Percentiles rank a stretch among this genome's conserved stretches.
phyloP scores from a whole-genome alignment of 1,140 invertebrate genomes.

The Maniola jurtina region DNA sequence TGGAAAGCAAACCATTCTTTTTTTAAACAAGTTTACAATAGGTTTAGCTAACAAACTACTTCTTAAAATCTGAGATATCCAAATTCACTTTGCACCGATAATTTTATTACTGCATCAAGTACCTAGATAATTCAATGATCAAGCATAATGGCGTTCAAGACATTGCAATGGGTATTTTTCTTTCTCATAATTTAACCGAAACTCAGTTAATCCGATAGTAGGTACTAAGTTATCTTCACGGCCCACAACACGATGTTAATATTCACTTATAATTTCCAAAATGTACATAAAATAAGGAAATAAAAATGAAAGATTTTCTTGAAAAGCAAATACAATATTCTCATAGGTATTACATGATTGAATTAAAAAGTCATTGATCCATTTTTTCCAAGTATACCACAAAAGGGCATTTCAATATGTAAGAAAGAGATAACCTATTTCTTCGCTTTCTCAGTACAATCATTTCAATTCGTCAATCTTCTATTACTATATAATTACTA shows the following conservation, averaged over 20 bases:
- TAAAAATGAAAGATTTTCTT: conserved; percentile 16
- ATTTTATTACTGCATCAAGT: conserved; percentile 33
- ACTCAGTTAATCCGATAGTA: too few species aligned
- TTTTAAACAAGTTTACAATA: conserved; percentile 44
- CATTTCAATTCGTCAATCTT: conserved; percentile 19
- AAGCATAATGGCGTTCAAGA: conserved; percentile 48
- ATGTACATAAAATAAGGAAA: neutral
- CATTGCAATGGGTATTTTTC: conserved; percentile 8
- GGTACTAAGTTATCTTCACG: too few species aligned
- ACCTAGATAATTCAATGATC: neutral
- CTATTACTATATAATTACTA: conserved; percentile 16
- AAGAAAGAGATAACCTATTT: conserved; percentile 33
- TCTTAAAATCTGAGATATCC: conserved; percentile 21
- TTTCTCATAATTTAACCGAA: too few species aligned
- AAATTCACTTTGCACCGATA: conserved; percentile 32
- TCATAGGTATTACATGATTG: conserved; percentile 21
- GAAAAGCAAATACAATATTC: conserved; percentile 13
- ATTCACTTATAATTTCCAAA: too few species aligned
- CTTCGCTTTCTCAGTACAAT: conserved; percentile 26
- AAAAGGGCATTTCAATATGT: conserved; percentile 8
- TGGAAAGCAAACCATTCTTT: conserved; percentile 65
- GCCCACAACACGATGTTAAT: too few species aligned
- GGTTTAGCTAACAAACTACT: conserved; percentile 18
- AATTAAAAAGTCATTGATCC: conserved; percentile 28
- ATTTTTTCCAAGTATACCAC: conserved; percentile 28